Conservation (phyloP, 2,888 invertebrate species). For the Maniola hyperantus region DNA sequence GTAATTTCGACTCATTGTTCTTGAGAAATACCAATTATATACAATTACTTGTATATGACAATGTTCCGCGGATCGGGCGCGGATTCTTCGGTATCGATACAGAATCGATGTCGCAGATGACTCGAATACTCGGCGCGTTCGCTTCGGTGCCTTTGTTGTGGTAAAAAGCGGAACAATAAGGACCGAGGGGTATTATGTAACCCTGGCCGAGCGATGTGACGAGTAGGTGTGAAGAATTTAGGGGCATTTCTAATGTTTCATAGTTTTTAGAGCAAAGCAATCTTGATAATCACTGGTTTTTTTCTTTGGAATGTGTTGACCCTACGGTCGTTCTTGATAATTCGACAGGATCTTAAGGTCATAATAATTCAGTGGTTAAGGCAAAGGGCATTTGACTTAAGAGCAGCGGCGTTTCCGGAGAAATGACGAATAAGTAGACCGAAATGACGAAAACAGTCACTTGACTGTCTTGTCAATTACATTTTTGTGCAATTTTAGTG, state of each 20-base stretch:
- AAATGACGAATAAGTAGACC: too few relatives aligned
- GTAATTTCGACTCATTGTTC: constrained; percentile 81
- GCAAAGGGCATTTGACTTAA: too few relatives aligned
- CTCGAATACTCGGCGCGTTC: constrained; percentile 61
- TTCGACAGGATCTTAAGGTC: too few relatives aligned
- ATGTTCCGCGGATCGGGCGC: constrained; percentile 60
- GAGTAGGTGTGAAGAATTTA: constrained; percentile 63
- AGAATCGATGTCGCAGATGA: constrained; percentile 67
- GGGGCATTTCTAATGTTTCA: constrained; percentile 29
- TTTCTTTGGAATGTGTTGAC: constrained; percentile 4
- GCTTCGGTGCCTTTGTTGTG: constrained; percentile 41
- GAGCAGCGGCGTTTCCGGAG: too few relatives aligned
- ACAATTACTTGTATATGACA: constrained; percentile 81
- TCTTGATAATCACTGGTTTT: constrained; percentile 4
- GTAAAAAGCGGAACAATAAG: constrained; percentile 74
- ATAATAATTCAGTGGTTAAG: too few relatives aligned
- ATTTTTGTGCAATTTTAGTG: too few relatives aligned
- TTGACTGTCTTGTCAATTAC: too few relatives aligned
- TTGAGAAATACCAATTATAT: constrained; percentile 81
- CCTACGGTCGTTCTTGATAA: background rate
- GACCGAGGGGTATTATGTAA: constrained; percentile 54
- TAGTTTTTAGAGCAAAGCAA: constrained; percentile 24
- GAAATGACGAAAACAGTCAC: too few relatives aligned
- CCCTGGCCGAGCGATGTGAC: constrained; percentile 46
- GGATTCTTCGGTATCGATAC: constrained; percentile 72